Conservation (phyloP, 2,797 vertebrate genomes). For the Rhinella marina region DNA sequence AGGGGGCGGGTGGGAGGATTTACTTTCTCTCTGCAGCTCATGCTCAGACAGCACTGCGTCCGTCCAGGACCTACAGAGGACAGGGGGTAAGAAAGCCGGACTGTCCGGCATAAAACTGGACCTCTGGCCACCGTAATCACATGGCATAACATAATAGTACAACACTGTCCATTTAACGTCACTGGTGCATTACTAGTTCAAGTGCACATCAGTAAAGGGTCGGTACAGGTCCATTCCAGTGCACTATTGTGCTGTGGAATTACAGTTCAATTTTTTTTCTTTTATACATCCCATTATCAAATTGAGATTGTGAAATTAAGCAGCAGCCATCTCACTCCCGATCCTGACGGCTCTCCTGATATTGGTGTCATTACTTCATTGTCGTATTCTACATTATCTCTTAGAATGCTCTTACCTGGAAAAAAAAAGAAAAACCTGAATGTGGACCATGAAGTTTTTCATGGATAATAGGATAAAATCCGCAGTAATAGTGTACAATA, state of each 20-base stretch:
- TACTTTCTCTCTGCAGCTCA: no score
- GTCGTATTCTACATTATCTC: not conserved
- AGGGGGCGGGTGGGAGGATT: no score
- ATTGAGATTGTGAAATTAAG: not conserved
- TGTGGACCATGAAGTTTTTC: constrained; percentile 3
- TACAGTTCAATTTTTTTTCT: not conserved
- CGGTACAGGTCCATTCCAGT: no score
- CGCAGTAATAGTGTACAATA: constrained; percentile 2
- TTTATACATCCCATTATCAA: not conserved
- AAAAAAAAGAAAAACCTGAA: not conserved
- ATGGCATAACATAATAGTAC: no score
- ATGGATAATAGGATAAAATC: constrained; percentile 37
- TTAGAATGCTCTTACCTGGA: not conserved
- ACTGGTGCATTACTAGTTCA: no score
- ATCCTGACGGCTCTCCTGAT: not conserved
- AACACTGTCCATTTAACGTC: no score
- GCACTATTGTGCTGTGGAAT: not conserved
- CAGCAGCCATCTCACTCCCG: not conserved
- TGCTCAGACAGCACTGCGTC: no score
- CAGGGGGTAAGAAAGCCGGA: no score
- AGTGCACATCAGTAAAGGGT: no score
- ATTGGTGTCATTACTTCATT: not conserved
- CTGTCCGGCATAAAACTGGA: no score
- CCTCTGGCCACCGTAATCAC: no score
- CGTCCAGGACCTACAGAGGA: no score